Conservation (phyloP, 1,140 invertebrate species). For the Dinothrombium tinctorium region DNA sequence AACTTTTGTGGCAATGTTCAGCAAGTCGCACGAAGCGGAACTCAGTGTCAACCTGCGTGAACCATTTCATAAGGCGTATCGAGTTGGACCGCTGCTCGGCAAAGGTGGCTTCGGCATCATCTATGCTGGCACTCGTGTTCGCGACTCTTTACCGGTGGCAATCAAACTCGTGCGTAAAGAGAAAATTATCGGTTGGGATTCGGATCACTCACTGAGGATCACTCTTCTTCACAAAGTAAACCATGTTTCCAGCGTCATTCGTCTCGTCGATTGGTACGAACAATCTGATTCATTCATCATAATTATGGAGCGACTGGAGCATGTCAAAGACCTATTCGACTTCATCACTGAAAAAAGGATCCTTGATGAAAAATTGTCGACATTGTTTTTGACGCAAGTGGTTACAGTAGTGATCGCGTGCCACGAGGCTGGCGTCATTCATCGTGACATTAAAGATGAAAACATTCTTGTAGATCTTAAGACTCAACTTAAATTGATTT, state of each 20-base stretch:
- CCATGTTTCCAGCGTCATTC: conserved; percentile 31
- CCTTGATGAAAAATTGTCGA: conserved; percentile 29
- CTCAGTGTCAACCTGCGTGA: too few relatives aligned
- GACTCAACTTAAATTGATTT: conserved; percentile 33
- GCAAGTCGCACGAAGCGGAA: too few relatives aligned
- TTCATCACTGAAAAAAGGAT: conserved; percentile 36
- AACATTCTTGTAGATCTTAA: conserved; percentile 37
- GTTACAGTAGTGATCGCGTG: conserved; percentile 28
- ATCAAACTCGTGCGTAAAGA: conserved; percentile 34
- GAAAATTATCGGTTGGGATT: conserved; percentile 34
- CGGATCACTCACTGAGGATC: conserved; percentile 38
- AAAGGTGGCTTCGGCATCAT: conserved; percentile 40
- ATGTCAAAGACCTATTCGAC: conserved; percentile 38
- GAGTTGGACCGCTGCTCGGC: conserved; percentile 28
- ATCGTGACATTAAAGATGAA: conserved; percentile 44
- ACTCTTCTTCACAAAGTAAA: conserved; percentile 31
- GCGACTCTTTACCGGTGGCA: conserved; percentile 32
- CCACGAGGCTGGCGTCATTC: conserved; percentile 28
- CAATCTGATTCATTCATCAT: conserved; percentile 29
- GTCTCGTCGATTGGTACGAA: conserved; percentile 35
- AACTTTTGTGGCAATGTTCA: too few relatives aligned
- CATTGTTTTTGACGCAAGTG: conserved; percentile 29
- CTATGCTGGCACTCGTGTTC: conserved; percentile 28
- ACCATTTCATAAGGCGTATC: conserved; percentile 23
- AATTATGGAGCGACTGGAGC: conserved; percentile 37